Evolutionary conservation across 1,140 invertebrate genomes (phyloP).

Genomic region (Bombus difficillimus): DNA sequence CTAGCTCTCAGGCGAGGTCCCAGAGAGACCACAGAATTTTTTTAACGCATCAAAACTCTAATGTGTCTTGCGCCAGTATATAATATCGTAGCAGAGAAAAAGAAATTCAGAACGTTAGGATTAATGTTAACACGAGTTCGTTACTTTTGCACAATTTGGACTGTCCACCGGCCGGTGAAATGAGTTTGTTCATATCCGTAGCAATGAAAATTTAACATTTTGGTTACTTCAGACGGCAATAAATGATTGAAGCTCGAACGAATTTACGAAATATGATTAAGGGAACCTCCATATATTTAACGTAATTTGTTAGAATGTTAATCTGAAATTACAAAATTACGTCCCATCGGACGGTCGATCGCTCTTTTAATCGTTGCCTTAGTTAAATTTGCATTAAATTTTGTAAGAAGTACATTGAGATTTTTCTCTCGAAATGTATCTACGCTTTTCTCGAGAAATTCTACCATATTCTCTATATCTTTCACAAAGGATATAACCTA

Average conservation of each 20-base stretch:
- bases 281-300: background rate
- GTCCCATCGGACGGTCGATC: background rate
- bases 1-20: slow-evolving; percentile 22
- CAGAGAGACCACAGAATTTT: slow-evolving; percentile 26
- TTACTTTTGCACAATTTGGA: slow-evolving; percentile 34
- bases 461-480: background rate
- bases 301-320: background rate
- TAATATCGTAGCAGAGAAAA: background rate
- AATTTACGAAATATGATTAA: background rate
- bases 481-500: no score
- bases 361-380: background rate
- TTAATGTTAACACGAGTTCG: slow-evolving; percentile 34
- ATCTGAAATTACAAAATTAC: background rate
- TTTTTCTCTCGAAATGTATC: background rate
- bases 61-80: slow-evolving; percentile 1
- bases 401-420: background rate
- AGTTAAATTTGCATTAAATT: background rate
- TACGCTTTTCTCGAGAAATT: background rate
- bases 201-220: background rate
- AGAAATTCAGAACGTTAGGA: background rate
- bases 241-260: background rate
- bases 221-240: background rate
- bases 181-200: background rate
- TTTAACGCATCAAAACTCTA: slow-evolving; percentile 52
- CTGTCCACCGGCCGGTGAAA: background rate